Evolutionary conservation across 1,140 invertebrate genomes (phyloP).

Genomic region (Carcinoscorpius rotundicauda): DNA sequence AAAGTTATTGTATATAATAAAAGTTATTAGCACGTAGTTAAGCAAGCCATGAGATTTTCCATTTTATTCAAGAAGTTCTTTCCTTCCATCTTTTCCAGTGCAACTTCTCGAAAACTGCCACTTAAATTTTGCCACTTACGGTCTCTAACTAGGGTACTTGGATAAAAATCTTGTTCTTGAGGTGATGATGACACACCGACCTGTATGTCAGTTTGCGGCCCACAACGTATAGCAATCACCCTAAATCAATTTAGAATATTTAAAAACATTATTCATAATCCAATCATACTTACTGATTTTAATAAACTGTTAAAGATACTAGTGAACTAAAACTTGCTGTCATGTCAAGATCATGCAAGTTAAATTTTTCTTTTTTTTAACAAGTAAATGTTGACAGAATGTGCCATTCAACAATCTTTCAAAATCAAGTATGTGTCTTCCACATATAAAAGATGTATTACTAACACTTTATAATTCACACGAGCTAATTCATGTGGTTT

Average conservation of each 20-base stretch:
- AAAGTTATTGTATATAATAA: neutral
- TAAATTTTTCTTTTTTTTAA: too few species aligned
- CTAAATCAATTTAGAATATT: slow-evolving; percentile 25
- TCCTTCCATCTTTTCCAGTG: slow-evolving; percentile 91
- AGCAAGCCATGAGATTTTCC: slow-evolving; percentile 86
- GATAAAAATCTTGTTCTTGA: slow-evolving; percentile 72
- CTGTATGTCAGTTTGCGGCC: slow-evolving; percentile 46
- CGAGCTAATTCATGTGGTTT: too few species aligned
- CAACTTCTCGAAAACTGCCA: slow-evolving; percentile 65
- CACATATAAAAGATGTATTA: too few species aligned
- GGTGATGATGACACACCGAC: slow-evolving; percentile 66
- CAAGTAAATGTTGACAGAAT: too few species aligned
- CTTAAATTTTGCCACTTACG: slow-evolving; percentile 80
- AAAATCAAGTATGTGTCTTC: too few species aligned
- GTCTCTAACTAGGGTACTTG: slow-evolving; percentile 70
- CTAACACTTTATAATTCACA: too few species aligned
- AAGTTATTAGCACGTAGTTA: slow-evolving; percentile 38
- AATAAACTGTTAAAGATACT: too few species aligned
- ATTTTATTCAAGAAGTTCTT: slow-evolving; percentile 94
- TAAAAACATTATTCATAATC: neutral
- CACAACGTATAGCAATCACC: slow-evolving; percentile 78
- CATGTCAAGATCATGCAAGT: too few species aligned
- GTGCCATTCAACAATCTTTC: too few species aligned
- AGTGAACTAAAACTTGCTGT: too few species aligned
- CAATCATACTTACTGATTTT: too few species aligned